phyloP scores from a whole-genome alignment of 2,113 vertebrate genomes.

The Microcebus ravelobensis region DNA sequence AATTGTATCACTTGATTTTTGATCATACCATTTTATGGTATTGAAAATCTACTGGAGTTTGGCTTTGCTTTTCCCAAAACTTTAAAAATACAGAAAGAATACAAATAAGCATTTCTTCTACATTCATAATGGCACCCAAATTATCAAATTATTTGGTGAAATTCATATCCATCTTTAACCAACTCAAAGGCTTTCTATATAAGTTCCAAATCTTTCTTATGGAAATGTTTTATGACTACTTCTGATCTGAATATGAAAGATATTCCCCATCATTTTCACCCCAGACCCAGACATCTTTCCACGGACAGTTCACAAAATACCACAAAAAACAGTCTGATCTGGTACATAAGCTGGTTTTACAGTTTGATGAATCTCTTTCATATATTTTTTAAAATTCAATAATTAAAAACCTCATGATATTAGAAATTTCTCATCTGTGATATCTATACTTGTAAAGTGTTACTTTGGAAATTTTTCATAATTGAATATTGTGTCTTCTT shows the following conservation, averaged over 20 bases:
- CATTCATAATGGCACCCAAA: neutral
- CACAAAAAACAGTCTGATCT: neutral
- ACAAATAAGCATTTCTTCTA: neutral
- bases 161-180: neutral
- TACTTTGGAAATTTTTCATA: neutral
- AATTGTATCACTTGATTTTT: neutral
- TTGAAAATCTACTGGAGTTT: neutral
- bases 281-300: neutral
- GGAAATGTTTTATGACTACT: neutral
- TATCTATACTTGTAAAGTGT: neutral
- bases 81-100: neutral
- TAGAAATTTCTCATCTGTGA: neutral
- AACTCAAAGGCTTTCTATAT: neutral
- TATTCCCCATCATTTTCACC: neutral
- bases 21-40: neutral
- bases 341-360: neutral
- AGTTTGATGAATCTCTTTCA: neutral
- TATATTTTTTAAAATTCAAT: neutral
- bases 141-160: neutral
- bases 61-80: neutral
- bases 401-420: neutral
- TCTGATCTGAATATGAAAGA: neutral
- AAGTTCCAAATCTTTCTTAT: neutral
- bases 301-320: neutral
- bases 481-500: neutral